Evolutionary conservation across 2,113 vertebrate species (phyloP).

Genomic region (Drymodes brunneopygia): DNA sequence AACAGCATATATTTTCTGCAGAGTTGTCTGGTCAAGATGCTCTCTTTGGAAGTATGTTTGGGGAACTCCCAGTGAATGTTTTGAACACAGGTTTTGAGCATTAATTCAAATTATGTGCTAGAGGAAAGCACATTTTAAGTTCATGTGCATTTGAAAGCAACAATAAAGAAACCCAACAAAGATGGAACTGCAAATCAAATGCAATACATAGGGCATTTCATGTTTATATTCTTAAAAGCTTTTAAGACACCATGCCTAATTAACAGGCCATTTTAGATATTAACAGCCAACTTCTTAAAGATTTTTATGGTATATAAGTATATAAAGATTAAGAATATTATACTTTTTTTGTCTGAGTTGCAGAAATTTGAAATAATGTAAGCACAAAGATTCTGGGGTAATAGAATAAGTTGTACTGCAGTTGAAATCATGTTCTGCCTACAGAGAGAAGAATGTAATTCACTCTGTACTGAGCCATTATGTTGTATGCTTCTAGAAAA

Average conservation of each 20-base stretch:
- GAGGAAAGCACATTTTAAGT: background rate
- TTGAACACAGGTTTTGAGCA: background rate
- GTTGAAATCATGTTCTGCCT: background rate
- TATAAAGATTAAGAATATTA: background rate
- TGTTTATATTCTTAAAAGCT: background rate
- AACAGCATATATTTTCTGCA: background rate
- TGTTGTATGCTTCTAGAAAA: background rate
- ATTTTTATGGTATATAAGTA: background rate
- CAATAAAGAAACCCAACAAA: slow-evolving; percentile 1
- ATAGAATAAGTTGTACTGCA: background rate
- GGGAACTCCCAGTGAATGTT: background rate
- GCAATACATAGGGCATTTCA: background rate
- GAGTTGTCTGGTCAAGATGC: background rate
- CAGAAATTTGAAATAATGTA: background rate
- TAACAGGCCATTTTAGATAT: background rate
- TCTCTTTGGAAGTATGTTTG: background rate
- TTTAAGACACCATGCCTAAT: background rate
- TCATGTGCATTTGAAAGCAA: background rate
- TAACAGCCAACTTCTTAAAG: background rate
- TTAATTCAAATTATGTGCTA: background rate
- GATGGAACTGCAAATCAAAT: slow-evolving; percentile 17
- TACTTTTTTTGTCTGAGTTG: background rate
- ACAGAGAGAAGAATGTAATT: background rate
- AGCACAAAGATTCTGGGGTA: background rate
- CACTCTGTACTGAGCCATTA: background rate